Percentiles rank a stretch among this genome's conserved stretches.
Evolutionary conservation across 2,888 invertebrate species (phyloP).

Genomic region (Ernsta delagoae): DNA sequence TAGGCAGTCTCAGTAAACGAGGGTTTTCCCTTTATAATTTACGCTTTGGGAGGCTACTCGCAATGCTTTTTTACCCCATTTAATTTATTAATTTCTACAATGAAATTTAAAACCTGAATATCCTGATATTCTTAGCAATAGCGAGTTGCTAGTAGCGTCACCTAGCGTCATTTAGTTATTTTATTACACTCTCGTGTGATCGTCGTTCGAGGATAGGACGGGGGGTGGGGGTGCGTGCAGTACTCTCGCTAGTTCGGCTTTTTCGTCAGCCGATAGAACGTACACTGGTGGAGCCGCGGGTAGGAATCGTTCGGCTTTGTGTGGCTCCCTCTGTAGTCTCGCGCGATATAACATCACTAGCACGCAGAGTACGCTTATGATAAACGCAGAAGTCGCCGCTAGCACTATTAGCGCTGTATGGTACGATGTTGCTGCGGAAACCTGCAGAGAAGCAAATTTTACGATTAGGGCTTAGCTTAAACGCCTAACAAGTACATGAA

Average conservation of each 20-base stretch:
- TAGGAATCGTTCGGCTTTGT: constrained; percentile 85
- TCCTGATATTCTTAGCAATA: too few relatives aligned
- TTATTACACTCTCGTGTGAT: constrained; percentile 62
- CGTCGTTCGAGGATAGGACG: constrained; percentile 52
- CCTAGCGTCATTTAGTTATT: too few relatives aligned
- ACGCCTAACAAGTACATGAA: too few relatives aligned
- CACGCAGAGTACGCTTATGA: constrained; percentile 90
- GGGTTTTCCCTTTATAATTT: too few relatives aligned
- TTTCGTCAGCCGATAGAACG: constrained; percentile 88
- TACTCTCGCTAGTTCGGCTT: constrained; percentile 79
- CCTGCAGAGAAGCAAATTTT: too few relatives aligned
- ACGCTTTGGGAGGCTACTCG: too few relatives aligned
- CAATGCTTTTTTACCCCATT: too few relatives aligned
- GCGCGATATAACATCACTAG: constrained; percentile 90
- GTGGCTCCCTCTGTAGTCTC: constrained; percentile 77
- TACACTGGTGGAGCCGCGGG: constrained; percentile 88
- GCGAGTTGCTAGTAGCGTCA: too few relatives aligned
- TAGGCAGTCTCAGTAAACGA: too few relatives aligned
- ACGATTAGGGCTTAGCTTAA: background rate
- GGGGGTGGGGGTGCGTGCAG: constrained; percentile 69
- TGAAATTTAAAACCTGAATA: too few relatives aligned
- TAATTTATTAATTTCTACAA: too few relatives aligned
- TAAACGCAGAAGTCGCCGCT: constrained; percentile 91
- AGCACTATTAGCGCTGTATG: constrained; percentile 91
- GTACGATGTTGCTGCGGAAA: constrained; percentile 88